These are phyloP conservation scores for Calliphora vicina DNA, from an alignment of 1,140 invertebrate genomes.

Conservation along the genomic window DNA sequence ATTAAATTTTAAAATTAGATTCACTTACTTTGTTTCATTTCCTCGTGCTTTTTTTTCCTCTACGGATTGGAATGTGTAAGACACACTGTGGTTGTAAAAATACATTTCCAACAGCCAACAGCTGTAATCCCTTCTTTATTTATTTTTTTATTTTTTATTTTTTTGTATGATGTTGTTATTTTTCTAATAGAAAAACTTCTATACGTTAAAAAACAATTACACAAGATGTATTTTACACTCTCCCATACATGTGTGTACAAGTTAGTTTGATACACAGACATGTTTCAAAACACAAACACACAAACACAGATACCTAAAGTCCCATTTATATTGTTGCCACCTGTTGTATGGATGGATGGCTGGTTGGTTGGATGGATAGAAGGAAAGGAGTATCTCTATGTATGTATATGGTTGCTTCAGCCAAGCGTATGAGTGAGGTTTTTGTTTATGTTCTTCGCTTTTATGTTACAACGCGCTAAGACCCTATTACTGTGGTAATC, in stretches of 20 bases:
- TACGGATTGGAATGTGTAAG: not conserved
- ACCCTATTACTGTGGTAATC: constrained; percentile 61
- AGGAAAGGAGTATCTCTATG: not conserved
- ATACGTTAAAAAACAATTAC: not conserved
- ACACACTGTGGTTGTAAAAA: not conserved
- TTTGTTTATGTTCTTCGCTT: constrained; percentile 16
- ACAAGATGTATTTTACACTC: not conserved
- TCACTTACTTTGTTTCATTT: constrained; percentile 12
- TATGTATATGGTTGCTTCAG: not conserved
- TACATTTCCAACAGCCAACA: not conserved
- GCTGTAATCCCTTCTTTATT: not conserved
- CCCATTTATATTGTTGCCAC: constrained; percentile 3
- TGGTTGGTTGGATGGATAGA: no score
- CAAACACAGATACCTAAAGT: not conserved
- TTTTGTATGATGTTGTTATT: not conserved
- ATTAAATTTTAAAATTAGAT: constrained; percentile 30
- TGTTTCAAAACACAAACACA: not conserved
- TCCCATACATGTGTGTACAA: not conserved
- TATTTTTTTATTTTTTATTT: not conserved
- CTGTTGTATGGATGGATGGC: not conserved
- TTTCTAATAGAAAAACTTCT: not conserved
- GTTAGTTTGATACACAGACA: not conserved
- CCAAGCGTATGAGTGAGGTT: not conserved
- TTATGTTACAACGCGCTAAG: constrained; percentile 37
- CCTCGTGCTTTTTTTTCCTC: not conserved